Evolutionary conservation across 2,113 vertebrate species (phyloP).

Genomic region (Cromileptes altivelis): DNA sequence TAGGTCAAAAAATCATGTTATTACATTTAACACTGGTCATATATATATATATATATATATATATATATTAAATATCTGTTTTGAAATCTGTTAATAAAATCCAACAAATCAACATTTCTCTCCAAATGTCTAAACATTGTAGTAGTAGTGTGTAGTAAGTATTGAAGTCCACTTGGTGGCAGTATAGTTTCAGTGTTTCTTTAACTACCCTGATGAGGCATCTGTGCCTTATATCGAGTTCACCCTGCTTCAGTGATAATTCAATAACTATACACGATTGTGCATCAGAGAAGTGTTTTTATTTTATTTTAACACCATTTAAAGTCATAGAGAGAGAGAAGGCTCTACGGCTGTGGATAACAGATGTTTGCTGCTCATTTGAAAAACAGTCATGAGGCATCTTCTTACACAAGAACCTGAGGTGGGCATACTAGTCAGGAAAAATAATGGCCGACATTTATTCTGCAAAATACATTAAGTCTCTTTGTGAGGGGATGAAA

Average conservation of each 20-base stretch:
- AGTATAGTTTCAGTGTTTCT: conserved; percentile 47
- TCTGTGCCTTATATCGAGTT: not conserved
- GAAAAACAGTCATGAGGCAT: not conserved
- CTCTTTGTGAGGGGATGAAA: not conserved
- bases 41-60: too few relatives aligned
- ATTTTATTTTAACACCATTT: not conserved
- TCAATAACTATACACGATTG: not conserved
- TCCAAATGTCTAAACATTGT: too few relatives aligned
- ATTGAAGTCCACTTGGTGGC: conserved; percentile 68
- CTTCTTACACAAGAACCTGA: conserved; percentile 5
- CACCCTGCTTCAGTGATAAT: not conserved
- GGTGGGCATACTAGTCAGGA: not conserved
- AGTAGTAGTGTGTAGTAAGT: conserved; percentile 44
- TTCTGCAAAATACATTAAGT: not conserved
- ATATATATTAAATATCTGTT: too few relatives aligned
- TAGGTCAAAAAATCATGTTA: too few relatives aligned
- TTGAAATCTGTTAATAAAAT: too few relatives aligned
- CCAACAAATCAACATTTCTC: too few relatives aligned
- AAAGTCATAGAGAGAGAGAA: not conserved
- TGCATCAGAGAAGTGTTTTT: not conserved
- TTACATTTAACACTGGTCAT: too few relatives aligned
- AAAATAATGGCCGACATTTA: conserved; percentile 17
- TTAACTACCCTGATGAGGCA: not conserved
- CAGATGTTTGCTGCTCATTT: not conserved
- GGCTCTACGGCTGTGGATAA: not conserved